phyloP scores from a whole-genome alignment of 2,888 invertebrate species.

The Eristalis pertinax region DNA sequence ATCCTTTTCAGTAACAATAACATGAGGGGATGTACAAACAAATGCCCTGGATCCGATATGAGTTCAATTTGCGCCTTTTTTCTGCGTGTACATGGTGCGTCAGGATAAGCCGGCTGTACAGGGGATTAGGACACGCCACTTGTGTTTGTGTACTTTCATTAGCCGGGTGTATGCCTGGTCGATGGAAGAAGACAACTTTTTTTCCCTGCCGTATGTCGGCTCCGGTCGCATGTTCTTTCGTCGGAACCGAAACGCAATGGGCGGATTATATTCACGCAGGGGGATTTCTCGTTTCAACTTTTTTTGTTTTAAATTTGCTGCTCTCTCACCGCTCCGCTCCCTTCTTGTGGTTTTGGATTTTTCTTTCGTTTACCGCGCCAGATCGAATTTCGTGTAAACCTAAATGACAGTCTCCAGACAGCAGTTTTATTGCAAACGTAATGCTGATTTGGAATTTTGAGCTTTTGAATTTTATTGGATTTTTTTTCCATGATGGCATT shows the following conservation, averaged over 20 bases:
- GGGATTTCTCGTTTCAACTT: constrained; percentile 45
- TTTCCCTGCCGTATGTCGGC: constrained; percentile 18
- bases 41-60: constrained; percentile 68
- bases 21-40: constrained; percentile 67
- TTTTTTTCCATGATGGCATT: constrained; percentile 11
- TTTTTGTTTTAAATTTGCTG: constrained; percentile 44
- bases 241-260: constrained; percentile 41
- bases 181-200: background rate
- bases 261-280: constrained; percentile 54
- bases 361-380: background rate
- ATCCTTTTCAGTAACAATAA: constrained; percentile 65
- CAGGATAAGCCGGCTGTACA: constrained; percentile 66
- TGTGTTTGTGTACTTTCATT: constrained; percentile 64
- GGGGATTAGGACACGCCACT: constrained; percentile 69
- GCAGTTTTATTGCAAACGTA: constrained; percentile 52
- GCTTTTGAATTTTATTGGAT: constrained; percentile 43
- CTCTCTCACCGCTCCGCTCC: constrained; percentile 17
- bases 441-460: constrained; percentile 36
- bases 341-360: background rate
- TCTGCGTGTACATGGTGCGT: constrained; percentile 45
- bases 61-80: constrained; percentile 70
- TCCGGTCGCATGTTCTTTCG: background rate
- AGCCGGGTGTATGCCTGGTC: constrained; percentile 19
- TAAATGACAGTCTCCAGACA: constrained; percentile 52
- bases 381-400: constrained; percentile 9